Evolutionary conservation across 2,113 vertebrate genomes (phyloP).

Genomic region (Bambusicola thoracicus): DNA sequence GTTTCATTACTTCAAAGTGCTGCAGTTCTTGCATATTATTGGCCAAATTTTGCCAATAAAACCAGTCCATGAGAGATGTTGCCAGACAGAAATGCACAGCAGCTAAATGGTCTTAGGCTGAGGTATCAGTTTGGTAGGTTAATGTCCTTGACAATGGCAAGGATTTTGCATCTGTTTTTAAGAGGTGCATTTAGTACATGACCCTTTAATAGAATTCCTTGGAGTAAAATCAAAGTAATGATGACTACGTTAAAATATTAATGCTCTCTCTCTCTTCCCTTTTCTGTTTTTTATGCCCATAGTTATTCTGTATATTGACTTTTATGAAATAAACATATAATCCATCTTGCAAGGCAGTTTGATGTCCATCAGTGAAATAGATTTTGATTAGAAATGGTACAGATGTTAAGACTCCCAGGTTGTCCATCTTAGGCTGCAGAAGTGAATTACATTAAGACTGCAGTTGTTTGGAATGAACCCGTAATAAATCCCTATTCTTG

Average conservation of each 20-base stretch:
- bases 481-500: constrained; percentile 18
- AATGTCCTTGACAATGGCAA: constrained; percentile 73
- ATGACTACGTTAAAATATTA: constrained; percentile 68
- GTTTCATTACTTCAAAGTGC: constrained; percentile 71
- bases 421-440: constrained; percentile 1
- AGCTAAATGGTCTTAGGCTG: constrained; percentile 51
- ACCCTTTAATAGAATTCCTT: constrained; percentile 78
- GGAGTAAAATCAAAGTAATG: constrained; percentile 77
- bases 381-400: not conserved
- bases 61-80: constrained; percentile 58
- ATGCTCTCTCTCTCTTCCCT: constrained; percentile 48
- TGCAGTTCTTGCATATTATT: constrained; percentile 51
- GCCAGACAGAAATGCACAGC: constrained; percentile 39
- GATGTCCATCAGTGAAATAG: not conserved
- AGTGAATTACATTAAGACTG: not conserved
- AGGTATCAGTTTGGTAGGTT: constrained; percentile 71
- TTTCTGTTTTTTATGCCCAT: constrained; percentile 24
- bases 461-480: constrained; percentile 1
- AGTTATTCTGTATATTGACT: constrained; percentile 48
- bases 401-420: not conserved
- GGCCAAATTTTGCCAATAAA: constrained; percentile 59
- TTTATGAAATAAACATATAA: constrained; percentile 57
- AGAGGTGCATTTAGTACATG: constrained; percentile 71
- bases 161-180: constrained; percentile 71
- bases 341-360: not conserved